These are phyloP conservation scores for Aspidapion aeneum DNA, from an alignment of 2,888 invertebrate species.

Conservation along the genomic window DNA sequence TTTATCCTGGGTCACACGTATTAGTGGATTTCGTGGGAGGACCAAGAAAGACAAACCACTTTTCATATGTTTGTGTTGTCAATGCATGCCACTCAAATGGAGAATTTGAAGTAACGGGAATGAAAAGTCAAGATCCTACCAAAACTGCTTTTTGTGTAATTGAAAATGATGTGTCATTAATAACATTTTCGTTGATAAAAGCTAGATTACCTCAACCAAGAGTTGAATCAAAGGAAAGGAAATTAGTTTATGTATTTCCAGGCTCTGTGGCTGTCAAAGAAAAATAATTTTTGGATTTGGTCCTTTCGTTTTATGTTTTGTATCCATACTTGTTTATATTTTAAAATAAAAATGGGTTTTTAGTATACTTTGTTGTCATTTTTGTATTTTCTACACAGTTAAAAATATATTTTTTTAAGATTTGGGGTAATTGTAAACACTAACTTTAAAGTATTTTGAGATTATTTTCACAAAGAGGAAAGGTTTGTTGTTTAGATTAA, in stretches of 20 bases:
- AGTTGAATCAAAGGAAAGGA: no score
- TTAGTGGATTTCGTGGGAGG: neutral
- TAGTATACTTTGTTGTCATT: neutral
- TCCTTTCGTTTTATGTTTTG: no score
- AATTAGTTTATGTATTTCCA: no score
- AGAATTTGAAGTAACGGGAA: neutral
- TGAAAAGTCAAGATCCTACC: neutral
- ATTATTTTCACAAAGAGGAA: neutral
- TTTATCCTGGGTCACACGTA: neutral
- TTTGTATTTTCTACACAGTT: neutral
- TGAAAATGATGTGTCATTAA: no score
- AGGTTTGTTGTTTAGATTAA: neutral
- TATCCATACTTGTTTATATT: no score
- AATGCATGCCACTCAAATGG: neutral
- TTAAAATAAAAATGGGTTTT: no score
- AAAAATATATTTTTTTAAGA: neutral
- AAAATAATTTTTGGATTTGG: neutral
- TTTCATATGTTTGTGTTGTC: neutral
- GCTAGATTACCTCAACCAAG: no score
- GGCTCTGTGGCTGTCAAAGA: neutral
- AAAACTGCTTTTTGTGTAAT: neutral
- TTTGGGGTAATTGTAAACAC: conserved; percentile 4
- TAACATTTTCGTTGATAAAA: no score
- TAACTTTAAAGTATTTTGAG: neutral
- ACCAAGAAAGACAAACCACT: neutral